A percentile compares a stretch with the other conserved stretches of the same genome.
Evolutionary conservation across 2,888 invertebrate genomes (phyloP).

Genomic region (Limnephilus marmoratus): DNA sequence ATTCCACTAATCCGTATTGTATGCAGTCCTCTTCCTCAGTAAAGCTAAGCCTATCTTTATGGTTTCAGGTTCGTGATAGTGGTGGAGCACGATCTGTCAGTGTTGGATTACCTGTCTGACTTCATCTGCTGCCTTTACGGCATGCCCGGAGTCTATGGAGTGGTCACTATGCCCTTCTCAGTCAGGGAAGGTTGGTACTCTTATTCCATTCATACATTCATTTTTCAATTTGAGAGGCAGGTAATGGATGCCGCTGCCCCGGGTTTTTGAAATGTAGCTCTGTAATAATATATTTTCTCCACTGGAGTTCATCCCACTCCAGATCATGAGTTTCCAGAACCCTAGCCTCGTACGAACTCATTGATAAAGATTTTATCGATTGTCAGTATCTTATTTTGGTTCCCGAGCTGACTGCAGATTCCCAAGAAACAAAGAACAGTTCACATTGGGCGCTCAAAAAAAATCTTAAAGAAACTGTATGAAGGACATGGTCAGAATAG

Average conservation of each 20-base stretch:
- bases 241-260: too few species aligned
- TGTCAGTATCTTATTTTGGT: too few species aligned
- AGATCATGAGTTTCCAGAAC: not conserved
- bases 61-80: slow-evolving; percentile 94
- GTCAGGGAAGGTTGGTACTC: slow-evolving; percentile 92
- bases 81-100: slow-evolving; percentile 99
- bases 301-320: not conserved
- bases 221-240: too few species aligned
- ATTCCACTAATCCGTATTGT: not conserved
- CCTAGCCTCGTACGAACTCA: too few species aligned
- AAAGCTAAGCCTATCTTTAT: not conserved
- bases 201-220: not conserved
- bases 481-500: too few species aligned
- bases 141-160: slow-evolving; percentile 98
- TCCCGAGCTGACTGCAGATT: too few species aligned
- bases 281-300: not conserved
- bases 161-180: slow-evolving; percentile 99
- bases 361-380: too few species aligned
- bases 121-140: slow-evolving; percentile 99
- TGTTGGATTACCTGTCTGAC: slow-evolving; percentile 98
- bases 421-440: too few species aligned
- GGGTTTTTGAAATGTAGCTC: too few species aligned
- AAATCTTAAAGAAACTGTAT: too few species aligned
- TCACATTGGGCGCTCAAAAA: too few species aligned
- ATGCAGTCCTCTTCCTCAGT: not conserved